phyloP scores from a whole-genome alignment of 2,113 vertebrate genomes.

The Anser brachyrhynchus region DNA sequence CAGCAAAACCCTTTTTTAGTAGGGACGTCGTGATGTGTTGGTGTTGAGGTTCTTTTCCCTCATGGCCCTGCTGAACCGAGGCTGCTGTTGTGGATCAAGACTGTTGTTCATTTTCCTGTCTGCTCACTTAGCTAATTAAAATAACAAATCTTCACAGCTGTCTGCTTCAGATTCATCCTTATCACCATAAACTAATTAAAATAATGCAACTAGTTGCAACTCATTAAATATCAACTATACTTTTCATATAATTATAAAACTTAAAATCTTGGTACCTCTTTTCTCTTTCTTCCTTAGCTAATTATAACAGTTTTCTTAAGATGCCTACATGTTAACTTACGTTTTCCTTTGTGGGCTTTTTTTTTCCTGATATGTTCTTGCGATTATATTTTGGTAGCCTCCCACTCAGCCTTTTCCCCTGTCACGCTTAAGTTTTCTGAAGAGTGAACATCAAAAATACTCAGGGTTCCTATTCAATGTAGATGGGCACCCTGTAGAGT shows the following conservation, averaged over 20 bases:
- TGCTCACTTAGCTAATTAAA: slow-evolving; percentile 78
- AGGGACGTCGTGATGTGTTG: not conserved
- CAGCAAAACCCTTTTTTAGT: slow-evolving; percentile 38
- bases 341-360: not conserved
- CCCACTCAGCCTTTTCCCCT: not conserved
- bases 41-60: slow-evolving; percentile 13
- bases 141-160: slow-evolving; percentile 78
- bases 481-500: not conserved
- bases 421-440: not conserved
- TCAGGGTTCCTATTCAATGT: not conserved
- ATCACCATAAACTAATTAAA: slow-evolving; percentile 79
- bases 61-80: slow-evolving; percentile 5
- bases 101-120: slow-evolving; percentile 65
- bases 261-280: not conserved
- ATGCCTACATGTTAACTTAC: not conserved
- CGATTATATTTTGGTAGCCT: not conserved
- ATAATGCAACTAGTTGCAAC: slow-evolving; percentile 62
- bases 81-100: slow-evolving; percentile 38
- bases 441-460: not conserved
- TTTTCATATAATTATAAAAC: slow-evolving; percentile 17
- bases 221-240: slow-evolving; percentile 66
- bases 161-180: slow-evolving; percentile 73
- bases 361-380: not conserved
- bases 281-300: not conserved
- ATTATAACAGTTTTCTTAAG: not conserved